Evolutionary conservation across 2,797 vertebrate species (phyloP).

Genomic region (Xyrichtys novacula): DNA sequence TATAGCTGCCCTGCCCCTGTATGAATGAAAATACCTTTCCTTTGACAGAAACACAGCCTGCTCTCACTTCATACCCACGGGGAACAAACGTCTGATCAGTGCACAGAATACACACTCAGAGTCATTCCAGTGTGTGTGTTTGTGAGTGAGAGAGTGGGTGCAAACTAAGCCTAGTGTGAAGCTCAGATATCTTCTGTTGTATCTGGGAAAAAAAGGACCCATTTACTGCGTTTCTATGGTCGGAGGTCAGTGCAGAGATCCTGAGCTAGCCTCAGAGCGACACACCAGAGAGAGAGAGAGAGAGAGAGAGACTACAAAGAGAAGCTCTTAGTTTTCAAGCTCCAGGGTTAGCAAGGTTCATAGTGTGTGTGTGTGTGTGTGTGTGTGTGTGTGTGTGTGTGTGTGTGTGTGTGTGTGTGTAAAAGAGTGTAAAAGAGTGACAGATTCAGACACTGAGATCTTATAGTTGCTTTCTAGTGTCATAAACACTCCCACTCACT

Average conservation of each 20-base stretch:
- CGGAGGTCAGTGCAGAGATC: conserved; percentile 61
- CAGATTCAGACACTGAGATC: conserved; percentile 58
- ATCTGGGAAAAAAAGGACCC: conserved; percentile 26
- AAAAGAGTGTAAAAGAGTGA: conserved; percentile 9
- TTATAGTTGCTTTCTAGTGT: conserved; percentile 60
- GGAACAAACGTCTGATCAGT: conserved; percentile 27
- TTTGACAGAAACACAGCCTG: conserved; percentile 45
- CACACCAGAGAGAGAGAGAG: conserved; percentile 16
- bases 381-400: conserved; percentile 22
- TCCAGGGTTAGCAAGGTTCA: conserved; percentile 50
- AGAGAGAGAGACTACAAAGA: conserved; percentile 57
- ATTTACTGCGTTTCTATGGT: conserved; percentile 55
- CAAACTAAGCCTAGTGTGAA: conserved; percentile 25
- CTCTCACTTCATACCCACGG: conserved; percentile 53
- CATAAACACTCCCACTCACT: conserved; percentile 57
- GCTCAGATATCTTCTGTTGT: conserved; percentile 59
- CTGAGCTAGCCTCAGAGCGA: conserved; percentile 55
- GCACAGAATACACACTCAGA: conserved; percentile 8
- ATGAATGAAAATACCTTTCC: conserved; percentile 50
- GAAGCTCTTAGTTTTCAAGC: conserved; percentile 76
- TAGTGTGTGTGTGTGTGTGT: background rate
- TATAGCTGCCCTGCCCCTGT: conserved; percentile 7
- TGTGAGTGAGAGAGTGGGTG: background rate
- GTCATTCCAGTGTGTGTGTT: conserved; percentile 9
- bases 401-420: conserved; percentile 2